Conservation (phyloP, 2,113 vertebrate genomes). For the Ciconia stormi region DNA sequence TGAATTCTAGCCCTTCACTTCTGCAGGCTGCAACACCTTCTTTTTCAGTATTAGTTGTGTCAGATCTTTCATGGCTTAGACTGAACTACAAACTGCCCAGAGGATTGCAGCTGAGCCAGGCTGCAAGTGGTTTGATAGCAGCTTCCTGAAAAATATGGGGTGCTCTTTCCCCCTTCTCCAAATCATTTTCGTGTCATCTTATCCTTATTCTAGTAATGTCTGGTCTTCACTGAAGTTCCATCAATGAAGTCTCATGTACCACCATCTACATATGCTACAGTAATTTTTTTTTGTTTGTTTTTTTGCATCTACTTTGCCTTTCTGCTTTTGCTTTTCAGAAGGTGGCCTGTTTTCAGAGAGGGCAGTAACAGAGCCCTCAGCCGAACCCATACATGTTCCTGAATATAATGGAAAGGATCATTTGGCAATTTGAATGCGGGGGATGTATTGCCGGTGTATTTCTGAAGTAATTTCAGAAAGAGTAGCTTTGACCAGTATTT, state of each 20-base stretch:
- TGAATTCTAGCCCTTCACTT: background rate
- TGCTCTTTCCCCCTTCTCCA: background rate
- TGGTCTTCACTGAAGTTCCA: background rate
- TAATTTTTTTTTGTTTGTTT: too few species aligned
- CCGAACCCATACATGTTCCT: fast-evolving
- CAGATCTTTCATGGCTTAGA: background rate
- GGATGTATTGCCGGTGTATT: background rate
- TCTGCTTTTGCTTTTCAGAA: background rate
- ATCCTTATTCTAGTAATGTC: background rate
- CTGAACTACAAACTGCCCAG: background rate
- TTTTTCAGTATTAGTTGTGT: background rate
- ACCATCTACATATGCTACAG: background rate
- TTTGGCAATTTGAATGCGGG: background rate
- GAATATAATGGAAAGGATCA: background rate
- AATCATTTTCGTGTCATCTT: background rate
- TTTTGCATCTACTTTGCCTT: background rate
- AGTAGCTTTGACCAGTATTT: background rate
- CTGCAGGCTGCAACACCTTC: background rate
- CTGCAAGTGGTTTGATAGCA: background rate
- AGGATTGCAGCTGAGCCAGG: background rate
- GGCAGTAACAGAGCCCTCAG: background rate
- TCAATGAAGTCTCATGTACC: background rate
- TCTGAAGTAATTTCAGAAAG: background rate
- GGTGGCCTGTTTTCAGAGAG: background rate
- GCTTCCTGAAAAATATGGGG: background rate